Percentiles rank a stretch among this genome's conserved stretches.
These are phyloP conservation scores for Sylvia borin DNA, from an alignment of 2,797 vertebrate species.

Conservation along the genomic window DNA sequence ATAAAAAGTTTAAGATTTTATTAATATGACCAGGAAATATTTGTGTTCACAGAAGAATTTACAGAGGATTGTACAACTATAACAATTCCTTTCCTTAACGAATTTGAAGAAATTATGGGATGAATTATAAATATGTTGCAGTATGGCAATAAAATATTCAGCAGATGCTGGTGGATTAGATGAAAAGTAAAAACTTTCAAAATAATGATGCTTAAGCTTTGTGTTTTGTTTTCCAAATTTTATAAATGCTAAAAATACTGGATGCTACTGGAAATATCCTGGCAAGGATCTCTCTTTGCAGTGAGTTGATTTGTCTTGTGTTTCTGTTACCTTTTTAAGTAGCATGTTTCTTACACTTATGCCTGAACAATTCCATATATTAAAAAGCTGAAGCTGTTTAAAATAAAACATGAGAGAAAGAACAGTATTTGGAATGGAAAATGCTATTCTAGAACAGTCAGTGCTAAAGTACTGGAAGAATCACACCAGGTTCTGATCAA, in stretches of 20 bases:
- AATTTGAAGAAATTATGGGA: conserved; percentile 23
- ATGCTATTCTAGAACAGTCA: neutral
- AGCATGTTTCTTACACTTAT: neutral
- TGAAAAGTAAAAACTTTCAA: conserved; percentile 40
- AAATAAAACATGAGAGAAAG: conserved; percentile 11
- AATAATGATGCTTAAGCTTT: conserved; percentile 15
- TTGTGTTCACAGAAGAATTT: neutral
- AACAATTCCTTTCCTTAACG: neutral
- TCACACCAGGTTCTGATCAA: neutral
- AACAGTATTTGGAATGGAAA: neutral
- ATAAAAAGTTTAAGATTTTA: neutral
- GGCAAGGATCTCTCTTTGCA: conserved; percentile 8
- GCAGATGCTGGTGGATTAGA: conserved; percentile 22
- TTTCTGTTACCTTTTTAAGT: conserved; percentile 27
- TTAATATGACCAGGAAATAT: neutral
- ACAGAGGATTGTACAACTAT: neutral
- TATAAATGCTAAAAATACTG: conserved; percentile 21
- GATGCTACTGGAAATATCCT: conserved; percentile 20
- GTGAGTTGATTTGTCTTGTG: neutral
- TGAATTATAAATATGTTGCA: conserved; percentile 46
- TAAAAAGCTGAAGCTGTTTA: conserved; percentile 9
- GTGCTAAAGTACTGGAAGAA: neutral
- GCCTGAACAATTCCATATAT: conserved; percentile 6
- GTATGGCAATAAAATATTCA: conserved; percentile 48
- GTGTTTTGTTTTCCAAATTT: conserved; percentile 16